These are phyloP conservation scores for Egretta garzetta DNA, from an alignment of 2,113 vertebrate species.

Conservation along the genomic window DNA sequence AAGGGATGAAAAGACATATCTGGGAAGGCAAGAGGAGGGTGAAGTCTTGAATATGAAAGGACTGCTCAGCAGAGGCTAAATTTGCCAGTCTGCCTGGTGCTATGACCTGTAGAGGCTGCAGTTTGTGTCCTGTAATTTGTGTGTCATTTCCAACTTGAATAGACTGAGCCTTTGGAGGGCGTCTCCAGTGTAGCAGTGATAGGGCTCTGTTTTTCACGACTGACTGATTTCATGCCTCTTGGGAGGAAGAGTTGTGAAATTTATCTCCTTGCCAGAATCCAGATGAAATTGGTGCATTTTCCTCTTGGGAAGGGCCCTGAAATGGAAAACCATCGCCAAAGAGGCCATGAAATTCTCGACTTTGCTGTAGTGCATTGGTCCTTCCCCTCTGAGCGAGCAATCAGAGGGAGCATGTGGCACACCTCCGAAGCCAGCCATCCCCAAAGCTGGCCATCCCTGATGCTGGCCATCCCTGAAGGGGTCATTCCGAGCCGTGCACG, in stretches of 20 bases:
- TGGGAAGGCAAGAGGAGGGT: neutral
- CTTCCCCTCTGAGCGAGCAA: fast-evolving
- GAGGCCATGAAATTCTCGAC: neutral
- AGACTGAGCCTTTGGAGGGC: neutral
- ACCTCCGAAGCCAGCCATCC: neutral
- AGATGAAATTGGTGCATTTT: neutral
- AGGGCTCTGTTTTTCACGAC: neutral
- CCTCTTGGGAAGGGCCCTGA: neutral
- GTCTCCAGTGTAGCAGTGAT: neutral
- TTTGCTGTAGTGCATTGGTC: neutral
- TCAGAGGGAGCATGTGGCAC: neutral
- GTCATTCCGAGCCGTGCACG: fast-evolving
- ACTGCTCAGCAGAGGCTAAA: neutral
- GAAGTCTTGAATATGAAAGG: neutral
- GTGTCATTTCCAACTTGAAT: neutral
- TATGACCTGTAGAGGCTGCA: neutral
- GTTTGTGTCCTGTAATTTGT: neutral
- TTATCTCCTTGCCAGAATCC: neutral
- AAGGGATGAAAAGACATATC: neutral
- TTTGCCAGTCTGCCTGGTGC: neutral
- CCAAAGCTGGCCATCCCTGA: neutral
- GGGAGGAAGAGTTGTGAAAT: neutral
- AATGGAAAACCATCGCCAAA: neutral
- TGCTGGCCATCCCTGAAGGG: too few species aligned
- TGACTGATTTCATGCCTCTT: neutral